Conservation (phyloP, 2,113 vertebrate species). For the Paralichthys olivaceus region DNA sequence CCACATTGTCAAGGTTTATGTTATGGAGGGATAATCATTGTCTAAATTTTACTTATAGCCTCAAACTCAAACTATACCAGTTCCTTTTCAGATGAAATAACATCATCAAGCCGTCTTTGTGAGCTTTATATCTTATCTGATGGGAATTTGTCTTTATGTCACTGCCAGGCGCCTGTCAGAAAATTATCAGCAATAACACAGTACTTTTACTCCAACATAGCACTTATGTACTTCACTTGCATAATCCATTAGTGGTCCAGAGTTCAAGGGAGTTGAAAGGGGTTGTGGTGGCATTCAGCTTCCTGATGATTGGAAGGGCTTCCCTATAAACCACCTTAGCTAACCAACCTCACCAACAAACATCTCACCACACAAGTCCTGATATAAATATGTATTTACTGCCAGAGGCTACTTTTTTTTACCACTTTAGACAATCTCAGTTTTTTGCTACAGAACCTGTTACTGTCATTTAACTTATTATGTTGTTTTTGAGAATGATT, state of each 20-base stretch:
- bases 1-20: background rate
- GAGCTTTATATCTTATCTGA: slow-evolving; percentile 23
- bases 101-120: background rate
- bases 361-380: background rate
- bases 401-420: too few species aligned
- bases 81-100: background rate
- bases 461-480: background rate
- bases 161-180: background rate
- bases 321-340: background rate
- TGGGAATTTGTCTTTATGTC: background rate
- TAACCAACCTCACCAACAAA: background rate
- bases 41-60: background rate
- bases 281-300: slow-evolving; percentile 9
- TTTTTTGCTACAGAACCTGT: too few species aligned
- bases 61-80: background rate
- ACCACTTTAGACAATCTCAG: too few species aligned
- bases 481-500: too few species aligned
- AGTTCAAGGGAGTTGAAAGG: slow-evolving; percentile 29
- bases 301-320: background rate
- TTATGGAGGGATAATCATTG: background rate
- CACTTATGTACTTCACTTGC: background rate
- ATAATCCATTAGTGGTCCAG: slow-evolving; percentile 43
- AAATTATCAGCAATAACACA: slow-evolving; percentile 10
- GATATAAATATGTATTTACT: background rate
- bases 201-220: background rate